Evolutionary conservation across 2,797 vertebrate species (phyloP).

Genomic region (Fratercula arctica): DNA sequence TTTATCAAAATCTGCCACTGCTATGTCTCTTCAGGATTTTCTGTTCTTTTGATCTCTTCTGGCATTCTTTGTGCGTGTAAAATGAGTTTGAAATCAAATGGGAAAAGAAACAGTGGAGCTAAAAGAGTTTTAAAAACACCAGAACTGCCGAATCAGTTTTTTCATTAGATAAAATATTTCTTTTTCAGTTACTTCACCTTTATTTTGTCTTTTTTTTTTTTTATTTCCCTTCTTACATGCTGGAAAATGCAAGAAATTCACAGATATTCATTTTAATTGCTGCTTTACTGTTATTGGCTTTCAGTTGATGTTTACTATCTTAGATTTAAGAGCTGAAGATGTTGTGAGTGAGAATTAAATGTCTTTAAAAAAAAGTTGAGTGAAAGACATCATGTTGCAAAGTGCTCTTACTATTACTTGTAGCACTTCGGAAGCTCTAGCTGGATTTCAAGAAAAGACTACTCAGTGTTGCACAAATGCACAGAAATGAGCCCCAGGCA

Average conservation of each 20-base stretch:
- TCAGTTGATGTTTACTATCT: background rate
- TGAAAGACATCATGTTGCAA: background rate
- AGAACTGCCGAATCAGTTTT: background rate
- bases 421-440: background rate
- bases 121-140: background rate
- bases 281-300: background rate
- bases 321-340: background rate
- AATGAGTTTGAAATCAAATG: background rate
- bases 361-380: background rate
- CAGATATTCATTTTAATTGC: background rate
- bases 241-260: background rate
- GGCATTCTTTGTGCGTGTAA: background rate
- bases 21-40: background rate
- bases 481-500: background rate
- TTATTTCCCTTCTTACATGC: background rate
- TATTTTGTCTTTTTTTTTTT: background rate
- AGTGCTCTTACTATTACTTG: background rate
- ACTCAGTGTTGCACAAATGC: background rate
- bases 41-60: background rate
- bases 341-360: background rate
- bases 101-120: background rate
- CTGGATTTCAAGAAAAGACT: background rate
- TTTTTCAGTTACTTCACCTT: background rate
- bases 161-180: background rate
- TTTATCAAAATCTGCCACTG: background rate